Conservation (phyloP, 64 coral and sea anemone species). For the Pocillopora damicornis region DNA sequence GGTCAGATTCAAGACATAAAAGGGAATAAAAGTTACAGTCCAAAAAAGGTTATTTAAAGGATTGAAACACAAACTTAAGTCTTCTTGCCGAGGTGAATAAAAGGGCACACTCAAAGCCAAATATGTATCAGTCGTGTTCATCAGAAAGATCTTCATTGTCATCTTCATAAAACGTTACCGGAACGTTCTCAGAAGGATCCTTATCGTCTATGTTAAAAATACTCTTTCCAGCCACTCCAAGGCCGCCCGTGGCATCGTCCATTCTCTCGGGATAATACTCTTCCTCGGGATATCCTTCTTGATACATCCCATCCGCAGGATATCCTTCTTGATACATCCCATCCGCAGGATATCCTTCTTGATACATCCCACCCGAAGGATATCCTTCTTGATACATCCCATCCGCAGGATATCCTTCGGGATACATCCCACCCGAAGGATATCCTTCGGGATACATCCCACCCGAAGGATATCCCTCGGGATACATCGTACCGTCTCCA, state of each 20-base stretch:
- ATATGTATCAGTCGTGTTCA: neutral
- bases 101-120: neutral
- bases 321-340: neutral
- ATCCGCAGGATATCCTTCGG: neutral
- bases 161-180: neutral
- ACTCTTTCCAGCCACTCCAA: too few species aligned
- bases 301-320: neutral
- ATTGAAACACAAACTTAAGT: too few species aligned
- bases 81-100: too few species aligned
- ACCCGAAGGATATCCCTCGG: neutral
- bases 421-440: neutral
- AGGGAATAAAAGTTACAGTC: too few species aligned
- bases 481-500: neutral
- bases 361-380: neutral
- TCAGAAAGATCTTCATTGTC: conserved; percentile 1
- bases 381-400: neutral
- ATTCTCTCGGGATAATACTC: neutral
- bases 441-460: too few species aligned
- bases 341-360: neutral
- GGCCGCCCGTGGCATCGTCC: neutral
- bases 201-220: too few species aligned
- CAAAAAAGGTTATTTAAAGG: too few species aligned
- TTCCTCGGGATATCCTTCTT: neutral
- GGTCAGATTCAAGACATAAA: too few species aligned
- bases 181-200: too few species aligned